Evolutionary conservation across 2,113 vertebrate genomes (phyloP).

Genomic region (Puntigrus tetrazona): DNA sequence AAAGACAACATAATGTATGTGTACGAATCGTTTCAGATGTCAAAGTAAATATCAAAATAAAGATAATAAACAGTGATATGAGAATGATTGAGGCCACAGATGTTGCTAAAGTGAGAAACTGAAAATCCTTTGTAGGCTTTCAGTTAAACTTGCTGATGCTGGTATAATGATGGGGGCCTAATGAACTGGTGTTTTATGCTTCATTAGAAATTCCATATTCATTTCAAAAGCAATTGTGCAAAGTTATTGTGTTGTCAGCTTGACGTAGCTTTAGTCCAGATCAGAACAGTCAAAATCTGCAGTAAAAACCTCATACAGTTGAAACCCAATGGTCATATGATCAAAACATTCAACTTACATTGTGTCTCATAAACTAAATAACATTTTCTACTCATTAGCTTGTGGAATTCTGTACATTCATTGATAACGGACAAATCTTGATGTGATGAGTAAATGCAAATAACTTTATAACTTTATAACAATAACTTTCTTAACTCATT

Average conservation of each 20-base stretch:
- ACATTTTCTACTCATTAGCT: neutral
- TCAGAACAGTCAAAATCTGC: neutral
- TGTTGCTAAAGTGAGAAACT: neutral
- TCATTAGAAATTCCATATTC: neutral
- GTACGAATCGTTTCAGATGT: neutral
- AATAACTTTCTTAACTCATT: neutral
- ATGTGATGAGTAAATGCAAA: neutral
- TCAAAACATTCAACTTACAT: neutral
- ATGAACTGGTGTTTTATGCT: conserved; percentile 3
- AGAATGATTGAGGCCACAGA: neutral
- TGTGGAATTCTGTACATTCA: neutral
- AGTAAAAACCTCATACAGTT: neutral
- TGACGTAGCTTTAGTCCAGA: neutral
- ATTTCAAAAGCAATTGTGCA: conserved; percentile 4
- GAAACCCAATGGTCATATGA: neutral
- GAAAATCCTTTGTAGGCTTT: neutral
- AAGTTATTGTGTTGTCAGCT: neutral
- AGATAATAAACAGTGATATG: neutral
- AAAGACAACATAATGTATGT: conserved; percentile 9
- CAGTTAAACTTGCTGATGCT: neutral
- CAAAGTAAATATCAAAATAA: neutral
- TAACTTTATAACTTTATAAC: too few species aligned
- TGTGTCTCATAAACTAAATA: neutral
- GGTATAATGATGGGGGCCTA: neutral
- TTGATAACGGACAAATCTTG: neutral